A percentile compares a stretch with the other conserved stretches of the same genome.
These are phyloP conservation scores for Meghimatium bilineatum DNA, from an alignment of 2,888 invertebrate genomes.

Conservation along the genomic window DNA sequence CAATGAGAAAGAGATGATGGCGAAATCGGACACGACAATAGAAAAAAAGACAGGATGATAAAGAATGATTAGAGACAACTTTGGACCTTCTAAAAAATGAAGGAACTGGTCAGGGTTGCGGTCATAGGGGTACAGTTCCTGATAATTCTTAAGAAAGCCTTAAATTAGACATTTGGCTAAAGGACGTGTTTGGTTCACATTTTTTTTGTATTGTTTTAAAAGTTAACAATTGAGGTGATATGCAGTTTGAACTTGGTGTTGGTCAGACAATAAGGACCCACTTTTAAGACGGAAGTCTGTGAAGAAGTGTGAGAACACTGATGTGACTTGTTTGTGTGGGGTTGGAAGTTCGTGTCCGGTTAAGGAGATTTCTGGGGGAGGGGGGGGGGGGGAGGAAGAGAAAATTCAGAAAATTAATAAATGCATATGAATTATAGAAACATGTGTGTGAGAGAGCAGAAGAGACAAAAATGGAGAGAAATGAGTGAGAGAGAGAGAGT, in stretches of 20 bases:
- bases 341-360: too few relatives aligned
- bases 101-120: constrained; percentile 7
- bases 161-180: constrained; percentile 6
- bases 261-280: neutral
- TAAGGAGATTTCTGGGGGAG: too few relatives aligned
- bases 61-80: constrained; percentile 40
- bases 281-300: neutral
- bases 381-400: too few relatives aligned
- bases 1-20: constrained; percentile 36
- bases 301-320: too few relatives aligned
- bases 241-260: neutral
- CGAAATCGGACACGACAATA: constrained; percentile 44
- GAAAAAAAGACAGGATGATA: constrained; percentile 37
- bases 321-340: too few relatives aligned
- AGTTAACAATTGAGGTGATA: neutral
- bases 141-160: constrained; percentile 13
- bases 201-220: too few relatives aligned
- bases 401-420: too few relatives aligned
- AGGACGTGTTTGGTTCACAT: neutral
- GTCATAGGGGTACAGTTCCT: neutral
- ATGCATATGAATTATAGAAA: too few relatives aligned
- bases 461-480: too few relatives aligned
- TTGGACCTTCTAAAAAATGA: neutral
- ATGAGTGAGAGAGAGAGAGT: too few relatives aligned
- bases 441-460: too few relatives aligned